Base-by-base conservation (phyloP, 2,888 invertebrate species). In the Catocala fraxini region DNA sequence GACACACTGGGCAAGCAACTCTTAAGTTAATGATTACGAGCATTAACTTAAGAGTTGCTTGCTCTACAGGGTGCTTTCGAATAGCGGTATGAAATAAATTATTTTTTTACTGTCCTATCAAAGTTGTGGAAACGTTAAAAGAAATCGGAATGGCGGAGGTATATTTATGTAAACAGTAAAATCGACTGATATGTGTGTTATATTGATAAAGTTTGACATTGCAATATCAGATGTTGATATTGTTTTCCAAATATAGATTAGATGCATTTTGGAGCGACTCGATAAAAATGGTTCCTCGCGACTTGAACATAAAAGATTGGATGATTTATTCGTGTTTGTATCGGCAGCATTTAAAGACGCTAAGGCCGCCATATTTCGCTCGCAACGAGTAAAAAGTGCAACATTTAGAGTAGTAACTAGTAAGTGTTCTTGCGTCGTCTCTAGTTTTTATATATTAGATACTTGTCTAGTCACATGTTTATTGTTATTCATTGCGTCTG, bases 21-120 rank as follows among this genome's bases (percentile, higher is more conserved):
- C n/a, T n/a, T n/a, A n/a, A n/a, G n/a, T n/a, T n/a, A n/a, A 51
- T 70, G 43, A 65, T 67, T 61, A 63, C 43, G 41, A 41, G 25
- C 51, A 66, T 70, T 63, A 48, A 59, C 12, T 57, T 48, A 3
- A 35, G 6, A 62, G 47, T 33, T 56, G 15, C 49, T 58, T 56
- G 15, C 49, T 58, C 56, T 48, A 59, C 61, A 52, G 57, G 54
- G 10, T 51, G 59, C 59, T 69, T 43, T 62, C n/a, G 2, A 53
- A 66, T 54, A 51, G 34, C 53, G 46, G 49, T 47, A 62, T 54
- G 34, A 49, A 41, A 56, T 47, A 53, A 49, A 56, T 46, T 48
- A 47, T n/a, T 48, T 65, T 25, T 66, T 56, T 51, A 66, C 2
- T 51, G 12, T 42, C 25, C 15, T n/a, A 63, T 69, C 42, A 48